Evolutionary conservation across 2,888 invertebrate genomes (phyloP).

Genomic region (Philereme transversata): DNA sequence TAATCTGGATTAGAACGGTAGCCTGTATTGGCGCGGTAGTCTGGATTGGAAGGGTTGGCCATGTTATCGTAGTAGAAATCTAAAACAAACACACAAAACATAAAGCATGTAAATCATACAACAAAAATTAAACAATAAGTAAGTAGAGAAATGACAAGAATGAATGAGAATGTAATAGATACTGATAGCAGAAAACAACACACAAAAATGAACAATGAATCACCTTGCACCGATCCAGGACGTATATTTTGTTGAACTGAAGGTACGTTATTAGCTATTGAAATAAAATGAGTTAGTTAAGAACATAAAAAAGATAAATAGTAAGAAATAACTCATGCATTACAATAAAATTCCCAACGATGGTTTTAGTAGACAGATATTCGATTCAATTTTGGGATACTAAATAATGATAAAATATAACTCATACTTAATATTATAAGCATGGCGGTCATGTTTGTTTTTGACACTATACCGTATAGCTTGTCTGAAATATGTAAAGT

Average conservation of each 20-base stretch:
- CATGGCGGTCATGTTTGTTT: no score
- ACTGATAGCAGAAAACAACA: conserved; percentile 14
- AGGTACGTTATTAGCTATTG: conserved; percentile 15
- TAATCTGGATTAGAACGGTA: conserved; percentile 13
- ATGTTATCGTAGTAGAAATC: conserved; percentile 26
- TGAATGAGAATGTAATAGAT: not conserved
- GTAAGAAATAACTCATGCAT: conserved; percentile 16
- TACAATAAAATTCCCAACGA: no score
- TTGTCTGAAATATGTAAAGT: no score
- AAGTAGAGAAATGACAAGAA: not conserved
- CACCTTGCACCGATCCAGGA: conserved; percentile 21
- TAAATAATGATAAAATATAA: no score
- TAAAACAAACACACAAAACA: conserved; percentile 29
- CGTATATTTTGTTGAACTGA: conserved; percentile 18
- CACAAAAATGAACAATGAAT: conserved; percentile 2
- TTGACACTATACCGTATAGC: no score
- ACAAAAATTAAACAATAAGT: conserved; percentile 1
- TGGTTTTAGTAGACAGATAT: no score
- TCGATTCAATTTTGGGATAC: no score
- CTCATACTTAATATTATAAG: no score
- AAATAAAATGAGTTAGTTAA: conserved; percentile 6
- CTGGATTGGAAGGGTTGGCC: conserved; percentile 23
- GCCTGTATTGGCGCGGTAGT: conserved; percentile 18
- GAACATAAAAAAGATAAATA: conserved; percentile 5
- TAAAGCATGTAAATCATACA: conserved; percentile 17